phyloP scores from a whole-genome alignment of 2,113 vertebrate species.

The Sinosuthora webbiana region DNA sequence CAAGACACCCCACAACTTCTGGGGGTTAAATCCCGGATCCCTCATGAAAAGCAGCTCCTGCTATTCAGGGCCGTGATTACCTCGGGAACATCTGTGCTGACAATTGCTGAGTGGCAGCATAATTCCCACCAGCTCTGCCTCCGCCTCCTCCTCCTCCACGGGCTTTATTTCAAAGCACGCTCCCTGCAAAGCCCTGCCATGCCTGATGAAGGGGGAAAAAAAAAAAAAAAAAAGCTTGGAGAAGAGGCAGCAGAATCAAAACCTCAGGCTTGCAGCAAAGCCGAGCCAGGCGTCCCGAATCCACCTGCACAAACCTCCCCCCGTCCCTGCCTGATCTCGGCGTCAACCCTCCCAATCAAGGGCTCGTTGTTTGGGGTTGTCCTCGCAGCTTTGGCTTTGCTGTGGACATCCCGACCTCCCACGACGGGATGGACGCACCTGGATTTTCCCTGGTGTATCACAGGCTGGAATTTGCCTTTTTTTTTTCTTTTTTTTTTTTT shows the following conservation, averaged over 20 bases:
- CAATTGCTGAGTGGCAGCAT: slow-evolving; percentile 3
- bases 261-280: neutral
- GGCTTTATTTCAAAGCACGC: neutral
- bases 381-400: neutral
- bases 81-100: neutral
- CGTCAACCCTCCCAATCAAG: accelerated
- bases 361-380: accelerated
- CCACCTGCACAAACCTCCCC: neutral
- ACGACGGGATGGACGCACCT: neutral
- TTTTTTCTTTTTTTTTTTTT: too few species aligned
- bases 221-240: neutral
- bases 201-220: neutral
- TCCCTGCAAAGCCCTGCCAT: neutral
- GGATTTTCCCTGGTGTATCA: neutral
- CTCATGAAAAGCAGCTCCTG: neutral
- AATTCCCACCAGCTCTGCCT: slow-evolving; percentile 21
- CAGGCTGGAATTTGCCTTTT: neutral
- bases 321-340: neutral
- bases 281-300: neutral
- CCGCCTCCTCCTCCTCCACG: neutral
- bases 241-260: neutral
- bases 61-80: neutral
- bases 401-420: neutral
- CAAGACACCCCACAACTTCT: neutral
- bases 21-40: neutral